Conservation (phyloP, 1,140 invertebrate genomes). For the Philopotamus ludificatus region DNA sequence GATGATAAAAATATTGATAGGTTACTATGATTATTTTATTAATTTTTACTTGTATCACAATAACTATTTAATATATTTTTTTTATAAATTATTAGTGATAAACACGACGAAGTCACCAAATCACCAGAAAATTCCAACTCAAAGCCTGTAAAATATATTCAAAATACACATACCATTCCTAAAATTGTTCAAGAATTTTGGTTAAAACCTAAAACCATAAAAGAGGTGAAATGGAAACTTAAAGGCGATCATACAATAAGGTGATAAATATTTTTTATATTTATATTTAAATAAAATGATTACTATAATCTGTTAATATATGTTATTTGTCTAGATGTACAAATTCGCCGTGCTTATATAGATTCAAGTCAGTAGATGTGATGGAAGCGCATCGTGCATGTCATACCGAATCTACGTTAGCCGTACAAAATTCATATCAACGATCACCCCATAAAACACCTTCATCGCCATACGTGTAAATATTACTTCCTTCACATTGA, state of each 20-base stretch:
- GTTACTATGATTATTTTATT: conserved; percentile 8
- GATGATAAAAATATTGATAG: background rate
- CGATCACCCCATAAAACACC: conserved; percentile 14
- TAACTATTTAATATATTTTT: conserved; percentile 12
- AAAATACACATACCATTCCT: background rate
- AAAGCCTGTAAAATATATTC: background rate
- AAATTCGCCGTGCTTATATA: conserved; percentile 20
- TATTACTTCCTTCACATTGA: background rate
- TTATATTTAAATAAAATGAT: background rate
- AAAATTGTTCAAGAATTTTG: conserved; percentile 6
- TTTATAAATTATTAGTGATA: conserved; percentile 4
- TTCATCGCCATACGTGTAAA: conserved; percentile 23
- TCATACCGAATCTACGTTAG: conserved; percentile 10
- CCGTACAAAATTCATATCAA: conserved; percentile 5
- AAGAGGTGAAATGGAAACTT: conserved; percentile 6
- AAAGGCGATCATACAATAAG: conserved; percentile 8
- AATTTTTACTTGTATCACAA: conserved; percentile 4
- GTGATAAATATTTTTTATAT: background rate
- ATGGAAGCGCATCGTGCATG: conserved; percentile 26
- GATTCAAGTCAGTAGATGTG: conserved; percentile 21
- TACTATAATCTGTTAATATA: background rate
- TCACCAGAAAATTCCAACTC: background rate
- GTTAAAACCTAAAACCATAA: conserved; percentile 4
- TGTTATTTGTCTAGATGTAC: conserved; percentile 30
- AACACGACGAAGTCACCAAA: background rate